Percentiles rank a stretch among this genome's conserved stretches.
phyloP scores from a whole-genome alignment of 2,888 invertebrate species.

The Acleris holmiana region DNA sequence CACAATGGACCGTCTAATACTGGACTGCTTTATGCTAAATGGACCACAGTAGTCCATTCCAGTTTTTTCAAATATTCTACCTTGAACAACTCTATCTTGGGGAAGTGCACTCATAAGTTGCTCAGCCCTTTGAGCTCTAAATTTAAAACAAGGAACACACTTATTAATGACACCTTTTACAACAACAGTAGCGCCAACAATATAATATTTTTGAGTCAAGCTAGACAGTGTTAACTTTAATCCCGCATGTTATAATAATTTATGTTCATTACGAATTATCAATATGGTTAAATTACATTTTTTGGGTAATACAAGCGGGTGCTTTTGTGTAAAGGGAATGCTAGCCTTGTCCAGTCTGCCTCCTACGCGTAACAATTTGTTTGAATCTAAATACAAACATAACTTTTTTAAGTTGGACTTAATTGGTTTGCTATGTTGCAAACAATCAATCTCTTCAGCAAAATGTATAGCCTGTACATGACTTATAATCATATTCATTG shows the following conservation, averaged over 20 bases:
- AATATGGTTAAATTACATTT: not conserved
- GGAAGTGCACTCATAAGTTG: conserved; percentile 9
- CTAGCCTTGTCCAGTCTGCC: conserved; percentile 21
- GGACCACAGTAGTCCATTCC: conserved; percentile 16
- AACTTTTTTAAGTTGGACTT: too few relatives aligned
- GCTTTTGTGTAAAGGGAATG: conserved; percentile 21
- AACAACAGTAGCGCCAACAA: conserved; percentile 4
- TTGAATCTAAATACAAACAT: too few relatives aligned
- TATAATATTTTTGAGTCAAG: conserved; percentile 15
- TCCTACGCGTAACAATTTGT: conserved; percentile 3
- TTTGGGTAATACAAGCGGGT: conserved; percentile 11
- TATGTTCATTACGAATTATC: too few relatives aligned
- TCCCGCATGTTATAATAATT: too few relatives aligned
- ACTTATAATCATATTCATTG: too few relatives aligned
- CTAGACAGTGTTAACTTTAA: not conserved
- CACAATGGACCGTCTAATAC: too few relatives aligned
- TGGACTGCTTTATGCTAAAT: not conserved
- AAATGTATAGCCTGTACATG: too few relatives aligned
- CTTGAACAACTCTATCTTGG: conserved; percentile 5
- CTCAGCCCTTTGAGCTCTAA: conserved; percentile 7
- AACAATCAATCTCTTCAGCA: too few relatives aligned
- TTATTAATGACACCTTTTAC: conserved; percentile 10
- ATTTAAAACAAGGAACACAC: conserved; percentile 10
- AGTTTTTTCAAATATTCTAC: conserved; percentile 3
- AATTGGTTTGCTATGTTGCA: too few relatives aligned